phyloP scores from a whole-genome alignment of 23 tunicate genomes.

The Ascidia mentula region DNA sequence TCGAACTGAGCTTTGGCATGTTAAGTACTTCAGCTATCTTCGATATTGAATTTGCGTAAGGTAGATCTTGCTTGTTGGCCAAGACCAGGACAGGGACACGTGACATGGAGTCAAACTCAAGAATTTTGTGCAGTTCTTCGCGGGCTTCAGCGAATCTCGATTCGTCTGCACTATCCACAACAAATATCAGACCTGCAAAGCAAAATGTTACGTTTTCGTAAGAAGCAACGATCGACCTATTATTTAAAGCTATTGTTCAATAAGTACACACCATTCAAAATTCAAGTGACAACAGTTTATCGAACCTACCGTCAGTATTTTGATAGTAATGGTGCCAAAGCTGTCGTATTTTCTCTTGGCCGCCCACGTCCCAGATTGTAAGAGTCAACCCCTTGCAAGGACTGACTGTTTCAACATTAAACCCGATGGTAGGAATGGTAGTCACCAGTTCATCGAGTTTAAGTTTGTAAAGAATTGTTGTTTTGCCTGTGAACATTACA shows the following conservation, averaged over 20 bases:
- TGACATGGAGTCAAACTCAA: constrained; percentile 26
- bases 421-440: constrained; percentile 75
- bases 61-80: constrained; percentile 81
- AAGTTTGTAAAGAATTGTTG: constrained; percentile 57
- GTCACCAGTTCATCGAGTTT: constrained; percentile 41
- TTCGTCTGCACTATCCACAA: constrained; percentile 62
- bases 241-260: background rate
- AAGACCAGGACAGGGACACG: constrained; percentile 56
- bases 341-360: constrained; percentile 35
- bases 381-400: constrained; percentile 61
- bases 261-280: background rate
- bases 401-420: constrained; percentile 72
- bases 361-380: constrained; percentile 65
- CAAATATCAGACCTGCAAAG: constrained; percentile 62
- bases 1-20: constrained; percentile 10
- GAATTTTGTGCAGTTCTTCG: constrained; percentile 52
- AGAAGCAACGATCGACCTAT: background rate
- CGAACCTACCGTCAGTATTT: constrained; percentile 47
- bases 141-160: constrained; percentile 52
- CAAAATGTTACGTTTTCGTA: background rate
- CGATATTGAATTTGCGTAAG: constrained; percentile 34
- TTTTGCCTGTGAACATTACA: constrained; percentile 40
- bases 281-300: background rate
- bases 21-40: constrained; percentile 42
- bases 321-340: constrained; percentile 48